These are phyloP conservation scores for Esox niger DNA, from an alignment of 2,113 vertebrate genomes.

Conservation along the genomic window DNA sequence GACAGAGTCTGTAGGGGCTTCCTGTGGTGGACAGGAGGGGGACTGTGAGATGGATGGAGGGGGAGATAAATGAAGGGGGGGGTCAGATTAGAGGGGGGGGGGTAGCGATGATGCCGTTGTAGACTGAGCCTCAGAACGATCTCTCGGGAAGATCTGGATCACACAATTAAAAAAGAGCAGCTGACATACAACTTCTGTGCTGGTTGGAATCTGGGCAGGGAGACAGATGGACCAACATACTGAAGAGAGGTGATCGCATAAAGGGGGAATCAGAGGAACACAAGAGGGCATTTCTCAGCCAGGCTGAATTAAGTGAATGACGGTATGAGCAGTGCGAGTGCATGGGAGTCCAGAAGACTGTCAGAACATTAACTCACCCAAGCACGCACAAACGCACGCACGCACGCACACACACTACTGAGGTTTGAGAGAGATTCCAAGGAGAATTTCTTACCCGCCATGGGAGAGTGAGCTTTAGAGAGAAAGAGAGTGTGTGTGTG, in stretches of 20 bases:
- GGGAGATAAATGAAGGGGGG: neutral
- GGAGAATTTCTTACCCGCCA: slow-evolving; percentile 45
- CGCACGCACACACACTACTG: too few species aligned
- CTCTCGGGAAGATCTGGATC: neutral
- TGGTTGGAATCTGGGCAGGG: neutral
- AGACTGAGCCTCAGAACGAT: neutral
- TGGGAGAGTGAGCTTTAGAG: slow-evolving; percentile 14
- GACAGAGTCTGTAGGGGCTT: too few species aligned
- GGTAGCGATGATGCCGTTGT: neutral
- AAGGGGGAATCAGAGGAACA: neutral
- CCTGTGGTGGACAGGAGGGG: neutral
- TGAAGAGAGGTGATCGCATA: neutral
- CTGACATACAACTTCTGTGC: neutral
- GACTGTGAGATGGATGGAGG: slow-evolving; percentile 7
- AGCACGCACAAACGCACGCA: too few species aligned
- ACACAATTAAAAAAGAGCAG: too few species aligned
- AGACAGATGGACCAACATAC: slow-evolving; percentile 7
- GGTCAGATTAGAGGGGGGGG: too few species aligned
- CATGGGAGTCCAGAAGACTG: neutral
- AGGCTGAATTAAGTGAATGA: neutral
- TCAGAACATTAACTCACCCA: slow-evolving; percentile 8
- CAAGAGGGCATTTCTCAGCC: neutral
- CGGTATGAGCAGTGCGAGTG: neutral
- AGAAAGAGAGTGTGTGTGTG: neutral
- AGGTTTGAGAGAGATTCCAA: slow-evolving; percentile 50